Conservation (phyloP, 2,113 vertebrate species). For the Mellivora capensis region DNA sequence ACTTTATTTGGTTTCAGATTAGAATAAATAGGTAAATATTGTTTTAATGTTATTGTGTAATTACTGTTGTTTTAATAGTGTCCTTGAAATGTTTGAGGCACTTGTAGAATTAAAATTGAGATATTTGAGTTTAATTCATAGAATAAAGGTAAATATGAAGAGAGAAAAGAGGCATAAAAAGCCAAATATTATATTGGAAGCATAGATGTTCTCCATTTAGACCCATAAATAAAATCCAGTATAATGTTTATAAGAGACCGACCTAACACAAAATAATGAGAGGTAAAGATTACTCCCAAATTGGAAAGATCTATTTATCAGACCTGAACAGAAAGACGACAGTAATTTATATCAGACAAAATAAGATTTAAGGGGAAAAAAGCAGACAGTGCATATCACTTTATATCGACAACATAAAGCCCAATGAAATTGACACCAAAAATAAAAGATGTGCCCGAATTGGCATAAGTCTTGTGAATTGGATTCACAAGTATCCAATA, state of each 20-base stretch:
- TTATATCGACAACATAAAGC: neutral
- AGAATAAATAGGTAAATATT: neutral
- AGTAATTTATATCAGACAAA: neutral
- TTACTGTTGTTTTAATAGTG: neutral
- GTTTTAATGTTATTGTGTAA: neutral
- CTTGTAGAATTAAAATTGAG: conserved; percentile 2
- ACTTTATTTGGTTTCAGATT: neutral
- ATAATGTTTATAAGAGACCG: neutral
- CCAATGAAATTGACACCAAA: neutral
- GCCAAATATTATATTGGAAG: neutral
- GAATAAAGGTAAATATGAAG: neutral
- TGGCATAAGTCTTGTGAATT: neutral
- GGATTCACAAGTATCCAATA: neutral
- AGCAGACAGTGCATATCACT: neutral
- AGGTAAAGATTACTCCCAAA: neutral
- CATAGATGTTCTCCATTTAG: neutral
- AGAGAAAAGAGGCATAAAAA: neutral
- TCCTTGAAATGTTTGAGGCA: neutral
- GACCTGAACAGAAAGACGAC: neutral
- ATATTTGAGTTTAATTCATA: neutral
- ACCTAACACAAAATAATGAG: neutral
- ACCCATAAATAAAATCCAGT: neutral
- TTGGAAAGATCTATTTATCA: neutral
- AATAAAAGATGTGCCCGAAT: neutral
- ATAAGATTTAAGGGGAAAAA: neutral